Conservation (phyloP, 2,888 invertebrate species). For the Hypena proboscidalis region DNA sequence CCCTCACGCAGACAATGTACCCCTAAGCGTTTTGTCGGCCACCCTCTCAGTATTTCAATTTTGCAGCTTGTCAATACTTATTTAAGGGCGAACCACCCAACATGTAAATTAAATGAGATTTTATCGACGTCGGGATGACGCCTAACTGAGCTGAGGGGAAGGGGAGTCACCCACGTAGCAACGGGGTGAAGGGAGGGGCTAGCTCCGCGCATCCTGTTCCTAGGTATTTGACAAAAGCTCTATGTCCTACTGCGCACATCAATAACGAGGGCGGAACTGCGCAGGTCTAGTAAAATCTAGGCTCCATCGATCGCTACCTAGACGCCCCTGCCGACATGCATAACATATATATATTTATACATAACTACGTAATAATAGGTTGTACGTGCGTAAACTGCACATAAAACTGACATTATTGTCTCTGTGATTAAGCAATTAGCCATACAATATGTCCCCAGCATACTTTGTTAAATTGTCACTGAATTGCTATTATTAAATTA, state of each 20-base stretch:
- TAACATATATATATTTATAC: too few species aligned
- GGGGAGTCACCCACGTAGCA: background rate
- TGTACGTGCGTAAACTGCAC: constrained; percentile 15
- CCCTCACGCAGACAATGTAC: too few species aligned
- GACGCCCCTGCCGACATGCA: background rate
- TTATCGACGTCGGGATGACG: constrained; percentile 10
- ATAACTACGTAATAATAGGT: constrained; percentile 20
- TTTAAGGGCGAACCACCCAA: background rate
- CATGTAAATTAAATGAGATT: constrained; percentile 9
- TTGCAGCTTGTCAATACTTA: too few species aligned
- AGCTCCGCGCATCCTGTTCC: constrained; percentile 30
- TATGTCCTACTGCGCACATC: constrained; percentile 34
- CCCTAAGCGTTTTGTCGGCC: too few species aligned
- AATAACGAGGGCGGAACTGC: constrained; percentile 26
- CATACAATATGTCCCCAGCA: background rate
- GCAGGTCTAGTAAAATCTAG: constrained; percentile 41
- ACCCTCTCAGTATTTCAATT: too few species aligned
- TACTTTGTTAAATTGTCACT: constrained; percentile 22
- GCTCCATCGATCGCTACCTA: constrained; percentile 11
- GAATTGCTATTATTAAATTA: constrained; percentile 29
- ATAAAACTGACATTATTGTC: constrained; percentile 26
- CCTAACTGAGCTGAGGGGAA: background rate
- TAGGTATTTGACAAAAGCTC: constrained; percentile 34
- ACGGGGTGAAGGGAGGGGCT: constrained; percentile 10
- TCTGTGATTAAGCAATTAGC: constrained; percentile 31